These are phyloP conservation scores for Lasaia peninsularis DNA, from an alignment of 1,140 invertebrate genomes.

Conservation along the genomic window DNA sequence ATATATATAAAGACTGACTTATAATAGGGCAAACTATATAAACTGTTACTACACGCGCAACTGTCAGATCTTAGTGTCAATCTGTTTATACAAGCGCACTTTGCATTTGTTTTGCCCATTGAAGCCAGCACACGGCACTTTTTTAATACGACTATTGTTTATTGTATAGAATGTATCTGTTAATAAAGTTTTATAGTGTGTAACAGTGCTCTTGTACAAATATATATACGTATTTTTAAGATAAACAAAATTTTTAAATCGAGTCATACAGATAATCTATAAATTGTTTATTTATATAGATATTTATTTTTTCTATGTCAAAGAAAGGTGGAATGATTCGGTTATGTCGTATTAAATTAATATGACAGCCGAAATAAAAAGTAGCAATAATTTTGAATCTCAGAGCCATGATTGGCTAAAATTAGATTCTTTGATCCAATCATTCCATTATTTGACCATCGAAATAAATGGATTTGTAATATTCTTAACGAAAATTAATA, in stretches of 20 bases:
- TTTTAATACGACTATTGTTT: neutral
- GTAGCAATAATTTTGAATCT: conserved; percentile 53
- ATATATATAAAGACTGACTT: conserved; percentile 9
- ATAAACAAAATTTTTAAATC: conserved; percentile 10
- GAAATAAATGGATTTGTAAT: conserved; percentile 10
- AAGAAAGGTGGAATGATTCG: conserved; percentile 13
- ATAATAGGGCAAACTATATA: conserved; percentile 3
- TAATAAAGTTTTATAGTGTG: conserved; percentile 12
- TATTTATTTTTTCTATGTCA: conserved; percentile 14
- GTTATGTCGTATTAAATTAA: neutral
- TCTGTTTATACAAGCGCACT: conserved; percentile 15
- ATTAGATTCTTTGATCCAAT: conserved; percentile 36
- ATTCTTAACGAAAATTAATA: neutral
- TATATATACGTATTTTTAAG: conserved; percentile 28
- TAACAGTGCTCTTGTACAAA: conserved; percentile 21
- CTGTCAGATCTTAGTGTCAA: conserved; percentile 43
- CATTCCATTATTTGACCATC: conserved; percentile 42
- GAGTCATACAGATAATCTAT: conserved; percentile 1
- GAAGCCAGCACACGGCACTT: conserved; percentile 4
- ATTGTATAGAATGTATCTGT: conserved; percentile 4
- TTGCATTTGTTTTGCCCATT: conserved; percentile 6
- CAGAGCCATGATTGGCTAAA: conserved; percentile 21
- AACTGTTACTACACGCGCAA: conserved; percentile 12
- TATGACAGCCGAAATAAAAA: conserved; percentile 14
- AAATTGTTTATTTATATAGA: conserved; percentile 12